Percentiles rank a stretch among this genome's conserved stretches.
Conservation (phyloP, 2,113 vertebrate genomes). For the Vanacampus margaritifer region DNA sequence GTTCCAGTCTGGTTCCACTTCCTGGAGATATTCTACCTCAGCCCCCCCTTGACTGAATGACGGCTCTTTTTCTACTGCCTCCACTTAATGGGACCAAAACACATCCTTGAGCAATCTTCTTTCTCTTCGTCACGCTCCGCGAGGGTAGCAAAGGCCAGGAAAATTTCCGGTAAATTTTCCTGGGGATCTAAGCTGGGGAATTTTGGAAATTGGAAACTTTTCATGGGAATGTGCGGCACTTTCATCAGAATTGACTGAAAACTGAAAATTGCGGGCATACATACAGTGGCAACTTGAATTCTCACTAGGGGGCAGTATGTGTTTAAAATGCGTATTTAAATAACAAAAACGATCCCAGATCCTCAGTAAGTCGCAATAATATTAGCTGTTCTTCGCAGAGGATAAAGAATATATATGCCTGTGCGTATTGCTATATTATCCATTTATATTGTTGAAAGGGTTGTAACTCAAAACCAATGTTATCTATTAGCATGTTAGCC, state of each 20-base stretch:
- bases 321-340: neutral
- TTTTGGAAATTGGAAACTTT: neutral
- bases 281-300: too few species aligned
- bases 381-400: too few species aligned
- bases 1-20: conserved; percentile 7
- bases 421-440: too few species aligned
- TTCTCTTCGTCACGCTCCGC: neutral
- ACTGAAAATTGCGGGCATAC: too few species aligned
- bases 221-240: neutral
- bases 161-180: neutral
- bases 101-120: neutral
- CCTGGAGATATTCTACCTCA: conserved; percentile 2
- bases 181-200: neutral
- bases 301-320: neutral
- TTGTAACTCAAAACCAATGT: too few species aligned
- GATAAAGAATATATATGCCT: neutral
- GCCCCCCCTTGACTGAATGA: neutral
- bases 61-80: neutral
- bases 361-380: too few species aligned
- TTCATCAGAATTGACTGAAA: too few species aligned
- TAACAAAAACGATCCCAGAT: too few species aligned
- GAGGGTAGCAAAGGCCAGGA: neutral
- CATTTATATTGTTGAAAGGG: too few species aligned
- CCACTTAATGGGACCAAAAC: neutral
- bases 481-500: too few species aligned